Evolutionary conservation across 2,888 invertebrate genomes (phyloP).

Genomic region (Sialis lutaria): DNA sequence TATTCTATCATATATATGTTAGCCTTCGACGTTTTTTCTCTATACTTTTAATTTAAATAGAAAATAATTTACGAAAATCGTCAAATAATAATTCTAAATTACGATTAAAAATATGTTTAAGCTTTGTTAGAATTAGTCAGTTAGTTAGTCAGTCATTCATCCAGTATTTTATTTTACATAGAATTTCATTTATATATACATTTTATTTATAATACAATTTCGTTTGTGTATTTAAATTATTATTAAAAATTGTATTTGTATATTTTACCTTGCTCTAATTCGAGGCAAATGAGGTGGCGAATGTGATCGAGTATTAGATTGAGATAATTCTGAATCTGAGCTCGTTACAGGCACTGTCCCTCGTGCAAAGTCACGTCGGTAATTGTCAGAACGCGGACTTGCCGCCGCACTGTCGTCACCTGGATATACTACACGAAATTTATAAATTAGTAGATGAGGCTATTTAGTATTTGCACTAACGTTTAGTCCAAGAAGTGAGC

Average conservation of each 20-base stretch:
- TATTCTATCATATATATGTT: too few species aligned
- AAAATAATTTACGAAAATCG: too few species aligned
- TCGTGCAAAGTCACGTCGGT: constrained; percentile 55
- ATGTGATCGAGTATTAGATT: constrained; percentile 13
- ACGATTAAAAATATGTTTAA: too few species aligned
- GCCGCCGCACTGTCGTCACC: constrained; percentile 9
- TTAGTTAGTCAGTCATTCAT: too few species aligned
- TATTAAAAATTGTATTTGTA: too few species aligned
- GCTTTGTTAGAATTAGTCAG: too few species aligned
- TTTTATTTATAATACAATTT: background rate
- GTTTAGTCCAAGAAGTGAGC: too few species aligned
- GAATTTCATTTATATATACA: background rate
- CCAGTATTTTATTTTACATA: background rate
- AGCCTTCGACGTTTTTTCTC: too few species aligned
- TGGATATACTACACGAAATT: too few species aligned
- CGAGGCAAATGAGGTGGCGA: constrained; percentile 13
- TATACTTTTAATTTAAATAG: too few species aligned
- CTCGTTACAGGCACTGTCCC: constrained; percentile 31
- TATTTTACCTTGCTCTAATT: constrained; percentile 5
- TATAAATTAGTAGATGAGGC: background rate
- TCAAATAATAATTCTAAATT: too few species aligned
- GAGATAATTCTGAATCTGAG: constrained; percentile 33
- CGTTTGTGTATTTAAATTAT: background rate
- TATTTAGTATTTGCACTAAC: too few species aligned
- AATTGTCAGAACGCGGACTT: constrained; percentile 38